Base-by-base conservation (phyloP, 2,797 vertebrate species). In the Momotus momota region DNA sequence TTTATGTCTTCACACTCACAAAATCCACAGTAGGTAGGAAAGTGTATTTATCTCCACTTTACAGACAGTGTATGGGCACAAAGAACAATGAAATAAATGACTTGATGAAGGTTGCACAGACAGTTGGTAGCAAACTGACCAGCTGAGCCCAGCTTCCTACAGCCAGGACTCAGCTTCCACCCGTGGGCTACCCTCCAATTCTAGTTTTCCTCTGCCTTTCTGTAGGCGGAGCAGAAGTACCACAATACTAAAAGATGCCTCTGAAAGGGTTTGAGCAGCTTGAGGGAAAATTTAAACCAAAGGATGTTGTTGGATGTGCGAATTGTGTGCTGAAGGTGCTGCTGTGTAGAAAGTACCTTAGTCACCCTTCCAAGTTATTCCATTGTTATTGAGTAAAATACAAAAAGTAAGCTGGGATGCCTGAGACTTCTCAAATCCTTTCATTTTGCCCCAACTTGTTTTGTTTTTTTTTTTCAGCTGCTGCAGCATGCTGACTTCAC, bases 401-500 rank as follows among this genome's bases (percentile, higher is more conserved):
- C 33, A 35, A 35, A 80, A 61, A 80, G 33, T 4, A 29, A 8
- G 0, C 6, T 74, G n/a, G 29, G 40, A 20, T 57, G 15, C 33
- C 51, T 6, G 22, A 79, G 7, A 46, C 19, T n/a, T 14, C 25
- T 61, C 23, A 71, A 46, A 69, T 38, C 10, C 21, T 43, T 74
- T 16, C 0, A 7, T n/a, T 78, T 55, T 58, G 2, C 19, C 38
- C 41, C 26, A 54, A 0, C 17, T 11, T 29, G 5, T 1, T 1
- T 31, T 20, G 7, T 27, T 69, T 23, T 29, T 20, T 7, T 19
- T 60, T 64, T 85, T 66, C 77, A n/a, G 41, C 69, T 65, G 31
- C 15, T 33, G 60, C 2, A 8, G 14, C 5, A 6, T 20, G 45
- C 40, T 69, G 89, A 6, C 38, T 46, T 67, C 9, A 8, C 31